Evolutionary conservation across 2,888 invertebrate species (phyloP), one percentile per base, ranked within the genome.

Genomic region (Papilio elwesi): DNA sequence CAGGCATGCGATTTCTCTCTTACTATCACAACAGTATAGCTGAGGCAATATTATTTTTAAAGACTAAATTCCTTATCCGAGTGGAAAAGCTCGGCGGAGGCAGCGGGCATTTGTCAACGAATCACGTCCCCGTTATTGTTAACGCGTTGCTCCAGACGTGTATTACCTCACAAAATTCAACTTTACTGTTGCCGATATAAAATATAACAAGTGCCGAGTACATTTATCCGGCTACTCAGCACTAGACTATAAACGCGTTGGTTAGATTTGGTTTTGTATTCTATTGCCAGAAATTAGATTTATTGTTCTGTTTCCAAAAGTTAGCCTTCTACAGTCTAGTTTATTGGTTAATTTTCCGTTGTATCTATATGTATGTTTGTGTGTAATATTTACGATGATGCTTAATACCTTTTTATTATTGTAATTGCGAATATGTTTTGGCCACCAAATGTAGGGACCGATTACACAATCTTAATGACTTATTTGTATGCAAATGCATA

Each of bases 31-130:
- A 79, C 83, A 83, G 77, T 77, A 77, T 78, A 78, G 80, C 62
- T 71, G 74, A 78, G 74, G 74, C 16, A 53, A 65, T 73, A 67
- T 76, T 86, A 85, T 88, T 88, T 89, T 87, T 85, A 84, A 85
- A 85, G 83, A 81, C 77, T 84, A 84, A 87, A 81, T 85, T 80
- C 77, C 84, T 83, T 82, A 79, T 78, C 74, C 73, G 70, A 74
- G 64, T 70, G 71, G 47, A 55, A 76, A 74, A 73, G 78, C 81
- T 77, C 79, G 76, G 78, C 15, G 49, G 78, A 81, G 43, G 47
- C 78, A 81, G 79, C 78, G 75, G 85, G 83, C 85, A 86, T 89
- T 88, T 88, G 87, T 88, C 90, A 88, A 86, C 87, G 84, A 89
- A 90, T 89, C 89, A 87, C 87, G 85, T 84, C 82, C 82, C 81